These are phyloP conservation scores for Corythornis madagascariensis DNA, from an alignment of 2,113 vertebrate species.

Conservation along the genomic window DNA sequence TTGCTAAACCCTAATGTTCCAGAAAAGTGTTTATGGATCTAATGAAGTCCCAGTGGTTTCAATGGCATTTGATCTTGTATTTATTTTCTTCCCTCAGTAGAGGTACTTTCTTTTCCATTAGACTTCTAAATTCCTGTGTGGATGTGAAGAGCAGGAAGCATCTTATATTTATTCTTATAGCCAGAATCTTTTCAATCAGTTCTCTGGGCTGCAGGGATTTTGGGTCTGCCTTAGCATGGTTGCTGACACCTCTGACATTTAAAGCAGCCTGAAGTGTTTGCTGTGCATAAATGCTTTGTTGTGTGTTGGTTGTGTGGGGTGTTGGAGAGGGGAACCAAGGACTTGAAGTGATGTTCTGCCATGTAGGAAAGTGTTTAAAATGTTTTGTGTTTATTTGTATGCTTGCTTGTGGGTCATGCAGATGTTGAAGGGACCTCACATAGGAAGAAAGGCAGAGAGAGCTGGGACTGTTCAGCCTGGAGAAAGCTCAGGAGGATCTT, in stretches of 20 bases:
- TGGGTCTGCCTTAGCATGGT: neutral
- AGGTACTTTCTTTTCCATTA: neutral
- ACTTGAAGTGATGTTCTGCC: neutral
- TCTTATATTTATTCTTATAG: neutral
- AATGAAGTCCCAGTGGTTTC: neutral
- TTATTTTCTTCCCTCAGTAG: neutral
- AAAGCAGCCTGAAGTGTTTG: neutral
- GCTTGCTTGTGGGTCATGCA: neutral
- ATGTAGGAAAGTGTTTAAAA: neutral
- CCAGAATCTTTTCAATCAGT: neutral
- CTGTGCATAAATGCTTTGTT: neutral
- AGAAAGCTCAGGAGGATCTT: neutral
- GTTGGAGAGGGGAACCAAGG: neutral
- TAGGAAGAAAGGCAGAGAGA: neutral
- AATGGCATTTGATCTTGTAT: neutral
- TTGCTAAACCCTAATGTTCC: neutral
- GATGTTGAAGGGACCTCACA: neutral
- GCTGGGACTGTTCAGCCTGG: neutral
- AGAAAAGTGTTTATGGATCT: neutral
- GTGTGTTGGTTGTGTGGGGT: neutral
- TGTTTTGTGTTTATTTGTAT: neutral
- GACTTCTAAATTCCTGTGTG: neutral
- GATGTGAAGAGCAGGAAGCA: neutral
- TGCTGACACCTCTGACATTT: neutral
- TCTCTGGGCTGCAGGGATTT: neutral